phyloP scores from a whole-genome alignment of 2,113 vertebrate genomes.

The Rhinichthys klamathensis region DNA sequence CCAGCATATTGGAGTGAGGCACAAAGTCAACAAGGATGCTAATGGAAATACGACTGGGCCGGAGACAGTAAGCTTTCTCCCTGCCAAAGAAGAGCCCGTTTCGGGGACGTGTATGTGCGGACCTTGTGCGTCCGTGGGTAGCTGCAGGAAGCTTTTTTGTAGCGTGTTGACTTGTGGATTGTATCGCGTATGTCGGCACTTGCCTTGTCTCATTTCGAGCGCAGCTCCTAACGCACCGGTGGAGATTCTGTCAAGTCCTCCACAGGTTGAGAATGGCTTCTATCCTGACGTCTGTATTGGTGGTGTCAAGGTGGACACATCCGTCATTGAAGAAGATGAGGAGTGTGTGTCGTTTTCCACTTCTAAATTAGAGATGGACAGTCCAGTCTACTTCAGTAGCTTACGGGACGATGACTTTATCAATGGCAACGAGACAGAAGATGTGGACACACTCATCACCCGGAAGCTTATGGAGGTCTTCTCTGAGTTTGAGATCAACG shows the following conservation, averaged over 20 bases:
- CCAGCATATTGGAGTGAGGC: conserved; percentile 48
- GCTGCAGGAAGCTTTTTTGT: conserved; percentile 69
- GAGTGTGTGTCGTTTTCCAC: conserved; percentile 69
- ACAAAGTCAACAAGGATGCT: conserved; percentile 76
- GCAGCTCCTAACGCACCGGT: conserved; percentile 65
- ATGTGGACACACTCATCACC: conserved; percentile 90
- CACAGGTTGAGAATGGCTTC: conserved; percentile 75
- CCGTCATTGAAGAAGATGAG: conserved; percentile 67
- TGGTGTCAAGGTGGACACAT: conserved; percentile 67
- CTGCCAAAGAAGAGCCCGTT: conserved; percentile 74
- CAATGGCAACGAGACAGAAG: conserved; percentile 76
- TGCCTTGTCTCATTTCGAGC: conserved; percentile 67
- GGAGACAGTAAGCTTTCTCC: conserved; percentile 85
- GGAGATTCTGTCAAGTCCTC: conserved; percentile 53
- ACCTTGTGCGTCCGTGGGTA: conserved; percentile 73
- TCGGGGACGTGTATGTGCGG: conserved; percentile 68
- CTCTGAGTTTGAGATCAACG: conserved; percentile 94
- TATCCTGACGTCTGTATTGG: conserved; percentile 83
- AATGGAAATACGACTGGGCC: conserved; percentile 75
- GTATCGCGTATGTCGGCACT: conserved; percentile 76
- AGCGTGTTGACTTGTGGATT: conserved; percentile 82
- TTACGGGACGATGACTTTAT: conserved; percentile 75
- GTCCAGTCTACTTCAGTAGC: conserved; percentile 73
- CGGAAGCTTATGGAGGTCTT: conserved; percentile 95
- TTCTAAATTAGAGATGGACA: conserved; percentile 49